These are phyloP conservation scores for Carposina sasakii DNA, from an alignment of 1,140 invertebrate genomes.

Conservation along the genomic window DNA sequence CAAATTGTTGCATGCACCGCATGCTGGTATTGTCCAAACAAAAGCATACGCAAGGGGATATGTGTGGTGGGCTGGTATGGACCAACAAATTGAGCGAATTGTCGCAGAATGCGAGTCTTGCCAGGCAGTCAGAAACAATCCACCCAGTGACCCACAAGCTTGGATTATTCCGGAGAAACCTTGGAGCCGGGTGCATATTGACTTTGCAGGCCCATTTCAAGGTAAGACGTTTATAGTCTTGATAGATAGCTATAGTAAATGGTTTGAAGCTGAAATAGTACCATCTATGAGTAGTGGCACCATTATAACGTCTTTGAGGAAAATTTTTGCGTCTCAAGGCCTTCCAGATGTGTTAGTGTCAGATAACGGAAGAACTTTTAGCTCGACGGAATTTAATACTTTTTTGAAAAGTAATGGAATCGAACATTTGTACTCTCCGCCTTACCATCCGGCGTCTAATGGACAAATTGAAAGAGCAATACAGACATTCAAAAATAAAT, in stretches of 20 bases:
- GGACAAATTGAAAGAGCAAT: constrained; percentile 36
- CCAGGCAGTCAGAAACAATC: neutral
- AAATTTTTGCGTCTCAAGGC: constrained; percentile 19
- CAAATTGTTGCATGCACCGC: neutral
- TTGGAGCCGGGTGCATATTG: constrained; percentile 20
- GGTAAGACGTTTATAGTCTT: constrained; percentile 16
- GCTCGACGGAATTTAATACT: constrained; percentile 13
- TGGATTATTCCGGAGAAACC: neutral
- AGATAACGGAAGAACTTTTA: constrained; percentile 24
- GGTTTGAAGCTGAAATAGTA: constrained; percentile 21
- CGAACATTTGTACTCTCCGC: constrained; percentile 1
- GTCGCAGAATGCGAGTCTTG: constrained; percentile 8
- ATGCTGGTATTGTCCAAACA: neutral
- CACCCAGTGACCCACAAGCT: constrained; percentile 10
- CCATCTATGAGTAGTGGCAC: constrained; percentile 10
- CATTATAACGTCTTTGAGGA: constrained; percentile 18
- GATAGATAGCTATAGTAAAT: constrained; percentile 20
- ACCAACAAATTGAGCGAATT: constrained; percentile 7
- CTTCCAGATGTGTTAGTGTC: constrained; percentile 19
- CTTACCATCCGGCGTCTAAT: constrained; percentile 40
- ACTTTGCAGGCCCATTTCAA: constrained; percentile 20
- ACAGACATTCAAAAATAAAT: constrained; percentile 28
- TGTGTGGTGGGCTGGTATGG: constrained; percentile 3
- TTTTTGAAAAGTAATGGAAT: constrained; percentile 15
- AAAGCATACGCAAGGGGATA: neutral